phyloP scores from a whole-genome alignment of 2,888 invertebrate species.

The Apodemia hepburni region DNA sequence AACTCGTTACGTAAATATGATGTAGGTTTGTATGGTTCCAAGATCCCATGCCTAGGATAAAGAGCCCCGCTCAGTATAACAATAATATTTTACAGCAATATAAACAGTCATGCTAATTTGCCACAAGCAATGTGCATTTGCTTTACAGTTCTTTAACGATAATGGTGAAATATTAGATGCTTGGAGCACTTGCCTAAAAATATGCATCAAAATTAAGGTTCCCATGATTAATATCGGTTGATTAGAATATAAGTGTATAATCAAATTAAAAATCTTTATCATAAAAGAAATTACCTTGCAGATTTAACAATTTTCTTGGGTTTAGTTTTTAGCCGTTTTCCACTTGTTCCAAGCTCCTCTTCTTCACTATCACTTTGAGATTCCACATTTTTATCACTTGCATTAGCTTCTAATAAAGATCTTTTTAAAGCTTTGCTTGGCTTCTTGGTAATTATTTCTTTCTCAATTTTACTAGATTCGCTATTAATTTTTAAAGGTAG shows the following conservation, averaged over 20 bases:
- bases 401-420: conserved; percentile 52
- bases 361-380: conserved; percentile 71
- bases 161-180: no score
- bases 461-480: conserved; percentile 43
- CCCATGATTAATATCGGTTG: no score
- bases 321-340: conserved; percentile 70
- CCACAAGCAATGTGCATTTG: no score
- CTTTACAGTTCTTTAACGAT: no score
- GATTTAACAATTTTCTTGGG: conserved; percentile 68
- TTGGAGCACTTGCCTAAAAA: no score
- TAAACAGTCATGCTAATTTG: no score
- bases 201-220: no score
- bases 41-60: no score
- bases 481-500: conserved; percentile 38
- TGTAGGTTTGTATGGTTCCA: no score
- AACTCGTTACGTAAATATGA: no score
- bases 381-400: conserved; percentile 68
- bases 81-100: no score
- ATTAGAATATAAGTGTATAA: background rate
- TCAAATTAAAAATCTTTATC: background rate
- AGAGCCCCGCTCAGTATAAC: no score
- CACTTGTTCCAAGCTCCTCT: conserved; percentile 58
- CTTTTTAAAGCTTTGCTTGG: conserved; percentile 59
- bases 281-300: conserved; percentile 46
- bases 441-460: conserved; percentile 43